These are phyloP conservation scores for Pachycephala philippinensis DNA, from an alignment of 2,113 vertebrate species.

Conservation along the genomic window DNA sequence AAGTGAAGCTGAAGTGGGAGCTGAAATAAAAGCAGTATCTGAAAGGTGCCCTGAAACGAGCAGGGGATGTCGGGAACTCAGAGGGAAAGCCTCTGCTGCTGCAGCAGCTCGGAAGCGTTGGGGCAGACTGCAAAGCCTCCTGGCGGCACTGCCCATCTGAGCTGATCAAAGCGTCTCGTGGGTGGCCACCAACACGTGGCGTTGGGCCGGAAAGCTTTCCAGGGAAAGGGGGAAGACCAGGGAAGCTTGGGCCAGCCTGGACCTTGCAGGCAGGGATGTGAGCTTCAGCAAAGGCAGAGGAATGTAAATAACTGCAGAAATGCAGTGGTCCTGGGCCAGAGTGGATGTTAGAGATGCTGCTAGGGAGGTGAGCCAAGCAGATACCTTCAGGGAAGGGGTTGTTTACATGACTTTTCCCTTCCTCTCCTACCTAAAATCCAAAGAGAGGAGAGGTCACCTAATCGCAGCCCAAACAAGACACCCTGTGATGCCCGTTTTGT, in stretches of 20 bases:
- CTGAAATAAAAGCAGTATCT: neutral
- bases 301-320: conserved; percentile 48
- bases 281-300: neutral
- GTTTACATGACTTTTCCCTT: neutral
- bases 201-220: neutral
- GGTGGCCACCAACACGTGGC: conserved; percentile 18
- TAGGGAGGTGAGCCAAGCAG: neutral
- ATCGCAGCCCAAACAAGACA: neutral
- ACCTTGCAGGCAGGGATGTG: neutral
- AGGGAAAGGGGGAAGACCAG: neutral
- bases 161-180: neutral
- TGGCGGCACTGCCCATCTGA: neutral
- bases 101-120: fast-evolving
- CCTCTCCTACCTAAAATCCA: neutral
- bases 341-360: neutral
- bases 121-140: neutral
- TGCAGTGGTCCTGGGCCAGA: neutral
- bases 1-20: neutral
- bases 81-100: neutral
- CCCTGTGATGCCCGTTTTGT: neutral
- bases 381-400: neutral
- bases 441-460: neutral
- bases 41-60: neutral
- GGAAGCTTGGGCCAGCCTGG: neutral
- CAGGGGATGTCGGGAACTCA: neutral